phyloP scores from a whole-genome alignment of 1,140 invertebrate genomes.

The Pomacea maculata region DNA sequence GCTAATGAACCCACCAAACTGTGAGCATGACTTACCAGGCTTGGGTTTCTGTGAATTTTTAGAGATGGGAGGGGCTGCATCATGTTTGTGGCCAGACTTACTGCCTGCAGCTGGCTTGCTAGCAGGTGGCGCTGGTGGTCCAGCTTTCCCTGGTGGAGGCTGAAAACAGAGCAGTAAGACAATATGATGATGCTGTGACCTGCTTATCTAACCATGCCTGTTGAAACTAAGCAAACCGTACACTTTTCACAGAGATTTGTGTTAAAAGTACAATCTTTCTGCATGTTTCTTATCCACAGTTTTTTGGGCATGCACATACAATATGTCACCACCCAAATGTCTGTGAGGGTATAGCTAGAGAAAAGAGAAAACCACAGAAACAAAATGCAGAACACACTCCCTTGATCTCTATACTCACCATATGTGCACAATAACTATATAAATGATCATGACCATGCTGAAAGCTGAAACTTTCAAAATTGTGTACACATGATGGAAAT shows the following conservation, averaged over 20 bases:
- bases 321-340: no score
- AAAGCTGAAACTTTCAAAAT: no score
- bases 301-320: no score
- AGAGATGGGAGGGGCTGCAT: conserved; percentile 17
- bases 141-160: conserved; percentile 28
- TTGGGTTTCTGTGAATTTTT: conserved; percentile 23
- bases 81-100: conserved; percentile 29
- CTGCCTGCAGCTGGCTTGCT: conserved; percentile 21
- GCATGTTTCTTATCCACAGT: no score
- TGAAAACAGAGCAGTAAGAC: conserved; percentile 3
- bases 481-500: no score
- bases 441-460: no score
- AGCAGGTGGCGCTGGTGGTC: conserved; percentile 22
- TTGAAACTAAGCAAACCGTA: neutral
- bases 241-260: neutral
- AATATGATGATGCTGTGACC: neutral
- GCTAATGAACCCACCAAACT: no score
- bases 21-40: conserved; percentile 4
- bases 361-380: no score
- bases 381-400: no score
- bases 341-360: no score
- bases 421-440: no score
- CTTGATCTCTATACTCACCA: no score
- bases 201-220: neutral
- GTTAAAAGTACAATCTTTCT: neutral